Evolutionary conservation across 2,113 vertebrate genomes (phyloP).

Genomic region (Colaptes auratus): DNA sequence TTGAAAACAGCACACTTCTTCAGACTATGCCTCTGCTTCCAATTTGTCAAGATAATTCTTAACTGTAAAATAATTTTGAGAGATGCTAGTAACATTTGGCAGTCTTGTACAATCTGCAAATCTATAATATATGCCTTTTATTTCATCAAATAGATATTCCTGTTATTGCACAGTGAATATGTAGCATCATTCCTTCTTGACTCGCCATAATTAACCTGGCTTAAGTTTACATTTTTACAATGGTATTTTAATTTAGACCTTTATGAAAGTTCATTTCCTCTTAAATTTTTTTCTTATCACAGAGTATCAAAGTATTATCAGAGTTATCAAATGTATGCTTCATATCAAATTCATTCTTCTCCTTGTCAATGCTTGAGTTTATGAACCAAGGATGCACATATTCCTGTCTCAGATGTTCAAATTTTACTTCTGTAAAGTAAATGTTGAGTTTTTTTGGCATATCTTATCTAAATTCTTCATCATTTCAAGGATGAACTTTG

Average conservation of each 20-base stretch:
- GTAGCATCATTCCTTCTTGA: background rate
- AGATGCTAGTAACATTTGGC: background rate
- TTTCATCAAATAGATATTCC: background rate
- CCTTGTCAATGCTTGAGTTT: background rate
- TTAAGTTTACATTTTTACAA: background rate
- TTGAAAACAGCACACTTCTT: background rate
- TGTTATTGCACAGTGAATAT: background rate
- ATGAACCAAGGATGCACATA: background rate
- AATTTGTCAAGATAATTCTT: background rate
- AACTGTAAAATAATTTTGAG: background rate
- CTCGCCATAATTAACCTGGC: background rate
- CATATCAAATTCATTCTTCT: background rate
- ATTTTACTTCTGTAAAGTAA: background rate
- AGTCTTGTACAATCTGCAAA: background rate
- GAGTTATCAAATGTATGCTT: background rate
- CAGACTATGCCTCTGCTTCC: background rate
- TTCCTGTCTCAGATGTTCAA: background rate
- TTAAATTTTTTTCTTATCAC: background rate
- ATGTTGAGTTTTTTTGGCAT: fast-evolving
- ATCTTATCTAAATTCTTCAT: fast-evolving
- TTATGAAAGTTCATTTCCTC: background rate
- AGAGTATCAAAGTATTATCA: no score
- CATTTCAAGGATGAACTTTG: background rate
- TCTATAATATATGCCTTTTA: background rate
- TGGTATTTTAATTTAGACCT: background rate